A percentile compares a stretch with the other conserved stretches of the same genome.
phyloP scores from a whole-genome alignment of 2,113 vertebrate species.

The Charina bottae region DNA sequence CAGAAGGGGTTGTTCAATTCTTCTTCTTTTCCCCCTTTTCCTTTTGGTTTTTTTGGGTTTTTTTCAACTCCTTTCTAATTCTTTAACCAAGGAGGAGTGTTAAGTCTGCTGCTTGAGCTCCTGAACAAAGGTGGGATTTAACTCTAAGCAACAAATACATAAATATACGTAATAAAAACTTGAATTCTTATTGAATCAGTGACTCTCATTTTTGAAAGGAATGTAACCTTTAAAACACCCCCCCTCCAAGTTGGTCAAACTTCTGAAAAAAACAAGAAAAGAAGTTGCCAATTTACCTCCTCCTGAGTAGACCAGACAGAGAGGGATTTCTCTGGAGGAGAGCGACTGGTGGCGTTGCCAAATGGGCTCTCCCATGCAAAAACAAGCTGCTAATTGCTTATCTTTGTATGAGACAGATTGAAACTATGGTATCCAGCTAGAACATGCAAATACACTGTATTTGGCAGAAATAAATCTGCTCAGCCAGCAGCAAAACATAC shows the following conservation, averaged over 20 bases:
- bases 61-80: too few species aligned
- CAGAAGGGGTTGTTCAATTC: too few species aligned
- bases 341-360: neutral
- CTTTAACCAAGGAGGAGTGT: too few species aligned
- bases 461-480: neutral
- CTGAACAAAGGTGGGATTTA: too few species aligned
- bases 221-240: neutral
- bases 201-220: neutral
- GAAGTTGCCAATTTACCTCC: neutral
- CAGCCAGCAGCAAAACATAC: neutral
- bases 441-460: neutral
- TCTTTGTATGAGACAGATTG: constrained; percentile 2
- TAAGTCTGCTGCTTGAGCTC: too few species aligned
- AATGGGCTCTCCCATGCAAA: neutral
- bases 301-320: neutral
- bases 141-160: too few species aligned
- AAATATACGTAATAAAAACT: too few species aligned
- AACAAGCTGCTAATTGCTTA: neutral
- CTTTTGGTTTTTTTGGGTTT: too few species aligned
- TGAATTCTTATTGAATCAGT: too few species aligned
- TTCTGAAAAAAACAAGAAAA: neutral
- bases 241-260: neutral
- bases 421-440: neutral
- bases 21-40: too few species aligned
- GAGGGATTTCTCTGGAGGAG: neutral